A percentile compares a stretch with the other conserved stretches of the same genome.
Conservation (phyloP, 2,888 invertebrate genomes). For the Pseudanteris insignis region DNA sequence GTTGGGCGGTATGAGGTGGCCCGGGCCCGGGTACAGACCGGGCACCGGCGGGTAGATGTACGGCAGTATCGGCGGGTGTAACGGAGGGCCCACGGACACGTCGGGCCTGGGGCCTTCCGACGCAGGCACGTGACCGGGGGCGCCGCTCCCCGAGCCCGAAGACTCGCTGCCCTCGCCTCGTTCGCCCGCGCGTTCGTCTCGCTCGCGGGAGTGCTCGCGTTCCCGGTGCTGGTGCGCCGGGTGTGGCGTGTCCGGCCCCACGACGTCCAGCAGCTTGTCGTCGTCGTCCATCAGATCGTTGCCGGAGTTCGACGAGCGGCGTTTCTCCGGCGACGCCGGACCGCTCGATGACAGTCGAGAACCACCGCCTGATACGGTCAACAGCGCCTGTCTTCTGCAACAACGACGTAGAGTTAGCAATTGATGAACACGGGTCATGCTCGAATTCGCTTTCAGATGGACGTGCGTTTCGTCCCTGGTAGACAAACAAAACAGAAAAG, state of each 20-base stretch:
- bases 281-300: conserved; percentile 75
- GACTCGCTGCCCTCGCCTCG: conserved; percentile 64
- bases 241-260: conserved; percentile 85
- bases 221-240: conserved; percentile 68
- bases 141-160: conserved; percentile 69
- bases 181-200: conserved; percentile 63
- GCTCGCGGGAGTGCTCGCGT: conserved; percentile 61
- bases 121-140: conserved; percentile 64
- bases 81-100: conserved; percentile 92
- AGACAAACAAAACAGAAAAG: conserved; percentile 10
- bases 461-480: conserved; percentile 6
- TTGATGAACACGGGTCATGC: conserved; percentile 27
- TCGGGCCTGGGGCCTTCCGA: conserved; percentile 82
- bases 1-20: conserved; percentile 76
- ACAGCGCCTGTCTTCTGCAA: conserved; percentile 67
- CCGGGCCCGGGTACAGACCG: conserved; percentile 81
- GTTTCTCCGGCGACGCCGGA: conserved; percentile 63
- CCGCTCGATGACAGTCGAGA: conserved; percentile 61
- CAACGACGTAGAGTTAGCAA: conserved; percentile 64
- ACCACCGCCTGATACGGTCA: conserved; percentile 65
- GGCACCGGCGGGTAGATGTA: conserved; percentile 86
- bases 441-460: conserved; percentile 21
- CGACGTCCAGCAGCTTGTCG: conserved; percentile 86
- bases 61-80: conserved; percentile 89
- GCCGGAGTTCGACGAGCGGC: conserved; percentile 61